A percentile compares a stretch with the other conserved stretches of the same genome.
These are phyloP conservation scores for Heliconius ismenius DNA, from an alignment of 2,888 invertebrate genomes.

Conservation along the genomic window DNA sequence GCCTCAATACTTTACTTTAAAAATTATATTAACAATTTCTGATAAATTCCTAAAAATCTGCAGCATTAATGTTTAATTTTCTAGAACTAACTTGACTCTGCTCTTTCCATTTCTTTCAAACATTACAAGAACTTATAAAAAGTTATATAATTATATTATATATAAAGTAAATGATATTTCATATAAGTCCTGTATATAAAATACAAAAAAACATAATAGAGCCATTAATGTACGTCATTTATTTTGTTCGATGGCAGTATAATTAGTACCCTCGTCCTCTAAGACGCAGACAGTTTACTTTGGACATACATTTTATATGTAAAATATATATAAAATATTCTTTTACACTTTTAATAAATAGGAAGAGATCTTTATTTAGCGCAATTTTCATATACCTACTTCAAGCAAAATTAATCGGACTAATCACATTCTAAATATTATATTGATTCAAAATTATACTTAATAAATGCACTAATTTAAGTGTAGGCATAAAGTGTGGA, in stretches of 20 bases:
- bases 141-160: neutral
- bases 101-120: too few species aligned
- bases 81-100: too few species aligned
- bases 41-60: too few species aligned
- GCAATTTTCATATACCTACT: too few species aligned
- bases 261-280: neutral
- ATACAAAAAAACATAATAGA: neutral
- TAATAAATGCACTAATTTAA: too few species aligned
- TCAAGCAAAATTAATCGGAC: too few species aligned
- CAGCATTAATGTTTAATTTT: too few species aligned
- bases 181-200: neutral
- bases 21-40: too few species aligned
- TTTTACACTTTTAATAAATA: neutral
- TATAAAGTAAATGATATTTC: neutral
- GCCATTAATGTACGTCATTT: neutral
- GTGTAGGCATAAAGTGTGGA: too few species aligned
- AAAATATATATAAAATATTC: neutral
- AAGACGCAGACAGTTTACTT: neutral
- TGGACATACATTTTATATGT: neutral
- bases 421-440: too few species aligned
- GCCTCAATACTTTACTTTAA: too few species aligned
- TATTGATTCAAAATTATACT: too few species aligned
- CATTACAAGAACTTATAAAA: neutral
- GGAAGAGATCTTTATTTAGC: neutral
- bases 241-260: neutral